Conservation (phyloP, 2,888 invertebrate species). For the Hemaris fuciformis region DNA sequence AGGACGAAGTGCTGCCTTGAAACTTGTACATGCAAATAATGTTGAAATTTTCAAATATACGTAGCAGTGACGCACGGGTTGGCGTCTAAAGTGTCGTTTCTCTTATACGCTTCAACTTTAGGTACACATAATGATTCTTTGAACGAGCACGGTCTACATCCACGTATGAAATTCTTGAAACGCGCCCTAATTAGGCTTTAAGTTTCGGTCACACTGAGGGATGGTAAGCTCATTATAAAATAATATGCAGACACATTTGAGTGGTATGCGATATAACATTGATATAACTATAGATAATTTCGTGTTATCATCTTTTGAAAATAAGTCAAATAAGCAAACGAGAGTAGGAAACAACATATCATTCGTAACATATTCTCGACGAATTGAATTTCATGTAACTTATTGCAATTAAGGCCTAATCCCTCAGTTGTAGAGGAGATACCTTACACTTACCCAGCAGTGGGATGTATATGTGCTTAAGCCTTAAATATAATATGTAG, state of each 20-base stretch:
- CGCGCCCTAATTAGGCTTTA: slow-evolving; percentile 2
- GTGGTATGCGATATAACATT: not conserved
- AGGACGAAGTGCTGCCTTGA: too few species aligned
- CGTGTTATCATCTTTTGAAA: too few species aligned
- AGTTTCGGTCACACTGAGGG: not conserved
- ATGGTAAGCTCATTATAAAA: not conserved
- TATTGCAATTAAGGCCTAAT: too few species aligned
- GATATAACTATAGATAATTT: too few species aligned
- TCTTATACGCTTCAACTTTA: slow-evolving; percentile 27
- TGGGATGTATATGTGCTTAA: too few species aligned
- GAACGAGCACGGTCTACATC: slow-evolving; percentile 17
- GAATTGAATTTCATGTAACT: too few species aligned
- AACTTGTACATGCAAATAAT: not conserved
- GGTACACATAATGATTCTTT: slow-evolving; percentile 30
- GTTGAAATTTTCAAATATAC: not conserved
- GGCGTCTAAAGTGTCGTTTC: slow-evolving; percentile 19
- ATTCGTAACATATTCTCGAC: too few species aligned
- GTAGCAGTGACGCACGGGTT: not conserved
- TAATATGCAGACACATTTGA: not conserved
- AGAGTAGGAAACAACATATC: too few species aligned
- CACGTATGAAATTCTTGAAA: slow-evolving; percentile 9
- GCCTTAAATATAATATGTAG: too few species aligned
- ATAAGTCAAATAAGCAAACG: too few species aligned
- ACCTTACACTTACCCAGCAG: too few species aligned
- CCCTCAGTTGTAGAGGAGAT: too few species aligned